phyloP scores from a whole-genome alignment of 2,797 vertebrate species.

The Poecilia picta region DNA sequence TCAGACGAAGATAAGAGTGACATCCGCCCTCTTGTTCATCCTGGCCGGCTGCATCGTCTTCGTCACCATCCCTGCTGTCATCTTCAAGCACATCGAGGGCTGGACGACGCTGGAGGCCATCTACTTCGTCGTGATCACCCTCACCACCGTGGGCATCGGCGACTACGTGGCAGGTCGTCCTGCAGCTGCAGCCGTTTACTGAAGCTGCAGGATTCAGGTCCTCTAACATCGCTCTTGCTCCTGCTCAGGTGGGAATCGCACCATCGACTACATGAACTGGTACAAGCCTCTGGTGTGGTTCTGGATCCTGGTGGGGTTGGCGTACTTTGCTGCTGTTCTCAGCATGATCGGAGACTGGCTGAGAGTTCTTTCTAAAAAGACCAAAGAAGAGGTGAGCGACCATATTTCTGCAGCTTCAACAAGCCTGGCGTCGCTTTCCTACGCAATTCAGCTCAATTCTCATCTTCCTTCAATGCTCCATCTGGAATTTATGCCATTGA shows the following conservation, averaged over 20 bases:
- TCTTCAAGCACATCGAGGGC: conserved; percentile 94
- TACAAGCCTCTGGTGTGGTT: conserved; percentile 99
- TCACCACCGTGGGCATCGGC: conserved; percentile 96
- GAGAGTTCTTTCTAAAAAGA: conserved; percentile 96
- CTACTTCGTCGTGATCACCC: conserved; percentile 97
- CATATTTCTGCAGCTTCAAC: conserved; percentile 16
- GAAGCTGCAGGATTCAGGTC: neutral
- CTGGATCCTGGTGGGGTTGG: conserved; percentile 97
- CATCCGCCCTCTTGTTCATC: conserved; percentile 95
- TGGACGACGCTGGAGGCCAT: conserved; percentile 96
- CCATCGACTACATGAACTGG: conserved; percentile 91
- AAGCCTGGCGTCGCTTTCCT: too few relatives aligned
- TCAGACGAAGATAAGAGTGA: conserved; percentile 98
- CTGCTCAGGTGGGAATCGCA: conserved; percentile 87
- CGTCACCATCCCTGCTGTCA: conserved; percentile 94
- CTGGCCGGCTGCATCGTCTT: conserved; percentile 95
- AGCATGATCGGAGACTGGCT: conserved; percentile 99
- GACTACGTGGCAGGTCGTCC: conserved; percentile 95
- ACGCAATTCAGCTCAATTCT: neutral
- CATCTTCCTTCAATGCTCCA: neutral
- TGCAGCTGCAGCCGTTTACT: neutral
- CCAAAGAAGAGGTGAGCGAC: conserved; percentile 93
- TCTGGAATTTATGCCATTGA: neutral
- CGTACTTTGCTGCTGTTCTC: conserved; percentile 97
- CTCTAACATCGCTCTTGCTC: neutral